phyloP scores from a whole-genome alignment of 2,113 vertebrate genomes.

The Danionella cerebrum region DNA sequence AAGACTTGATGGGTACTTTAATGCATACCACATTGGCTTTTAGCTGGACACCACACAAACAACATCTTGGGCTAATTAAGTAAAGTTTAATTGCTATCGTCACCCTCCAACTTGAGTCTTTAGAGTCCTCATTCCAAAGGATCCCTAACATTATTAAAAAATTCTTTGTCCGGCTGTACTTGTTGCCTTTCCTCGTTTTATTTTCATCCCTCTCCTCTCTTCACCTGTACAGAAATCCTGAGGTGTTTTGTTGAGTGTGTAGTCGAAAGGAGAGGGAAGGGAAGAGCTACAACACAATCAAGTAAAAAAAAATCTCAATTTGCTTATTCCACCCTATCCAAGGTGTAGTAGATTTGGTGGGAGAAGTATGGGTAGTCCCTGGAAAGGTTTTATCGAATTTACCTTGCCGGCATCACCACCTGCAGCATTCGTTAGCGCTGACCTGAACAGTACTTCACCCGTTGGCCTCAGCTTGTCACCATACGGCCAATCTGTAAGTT shows the following conservation, averaged over 20 bases:
- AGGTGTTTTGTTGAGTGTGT: constrained; percentile 60
- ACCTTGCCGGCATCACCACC: constrained; percentile 68
- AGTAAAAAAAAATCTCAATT: not conserved
- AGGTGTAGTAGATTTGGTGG: constrained; percentile 60
- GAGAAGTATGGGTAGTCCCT: constrained; percentile 69
- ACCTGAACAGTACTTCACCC: constrained; percentile 70
- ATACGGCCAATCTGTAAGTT: constrained; percentile 72
- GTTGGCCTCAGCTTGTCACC: constrained; percentile 72
- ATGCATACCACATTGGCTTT: too few species aligned
- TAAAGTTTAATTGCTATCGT: too few species aligned
- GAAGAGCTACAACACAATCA: not conserved
- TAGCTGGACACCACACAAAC: too few species aligned
- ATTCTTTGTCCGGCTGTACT: constrained; percentile 57
- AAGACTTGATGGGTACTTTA: too few species aligned
- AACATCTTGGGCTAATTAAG: too few species aligned
- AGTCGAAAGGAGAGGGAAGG: not conserved
- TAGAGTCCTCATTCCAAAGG: constrained; percentile 23
- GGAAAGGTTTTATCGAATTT: constrained; percentile 74
- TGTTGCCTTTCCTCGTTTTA: constrained; percentile 55
- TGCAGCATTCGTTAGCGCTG: constrained; percentile 66
- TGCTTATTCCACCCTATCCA: constrained; percentile 49
- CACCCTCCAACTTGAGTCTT: constrained; percentile 20
- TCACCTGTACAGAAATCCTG: constrained; percentile 70
- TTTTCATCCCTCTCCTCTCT: constrained; percentile 48
- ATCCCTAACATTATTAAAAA: constrained; percentile 27